These are phyloP conservation scores for Agonum fuliginosum DNA, from an alignment of 2,888 invertebrate species.

Conservation along the genomic window DNA sequence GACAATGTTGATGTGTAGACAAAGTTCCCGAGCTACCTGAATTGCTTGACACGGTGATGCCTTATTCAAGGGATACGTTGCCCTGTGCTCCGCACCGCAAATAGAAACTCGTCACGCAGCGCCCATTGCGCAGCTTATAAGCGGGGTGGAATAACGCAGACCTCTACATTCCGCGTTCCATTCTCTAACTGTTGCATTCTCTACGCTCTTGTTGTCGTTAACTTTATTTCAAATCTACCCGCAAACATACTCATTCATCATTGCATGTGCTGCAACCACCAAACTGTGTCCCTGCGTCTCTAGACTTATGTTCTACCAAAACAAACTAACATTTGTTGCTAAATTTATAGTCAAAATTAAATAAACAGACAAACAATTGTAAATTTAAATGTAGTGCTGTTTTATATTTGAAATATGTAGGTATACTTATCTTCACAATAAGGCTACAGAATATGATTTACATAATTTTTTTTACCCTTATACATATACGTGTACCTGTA, in stretches of 20 bases:
- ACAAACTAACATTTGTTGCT: slow-evolving; percentile 24
- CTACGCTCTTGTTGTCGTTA: slow-evolving; percentile 23
- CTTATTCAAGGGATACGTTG: slow-evolving; percentile 58
- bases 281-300: too few relatives aligned
- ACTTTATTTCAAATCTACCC: slow-evolving; percentile 45
- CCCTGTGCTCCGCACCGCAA: slow-evolving; percentile 19
- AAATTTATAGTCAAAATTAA: slow-evolving; percentile 15
- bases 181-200: slow-evolving; percentile 47
- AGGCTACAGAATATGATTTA: too few relatives aligned
- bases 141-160: not conserved
- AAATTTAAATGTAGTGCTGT: too few relatives aligned
- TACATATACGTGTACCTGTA: too few relatives aligned
- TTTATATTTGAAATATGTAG: too few relatives aligned
- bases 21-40: slow-evolving; percentile 59
- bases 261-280: not conserved
- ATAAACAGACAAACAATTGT: slow-evolving; percentile 15
- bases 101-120: slow-evolving; percentile 45
- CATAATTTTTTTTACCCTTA: too few relatives aligned
- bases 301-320: not conserved
- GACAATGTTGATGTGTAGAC: slow-evolving; percentile 60
- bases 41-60: slow-evolving; percentile 56
- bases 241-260: slow-evolving; percentile 32
- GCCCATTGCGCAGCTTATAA: slow-evolving; percentile 26
- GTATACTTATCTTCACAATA: too few relatives aligned
- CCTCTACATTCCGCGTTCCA: not conserved